Evolutionary conservation across 2,888 invertebrate genomes (phyloP).

Genomic region (Steinernema scapterisci): DNA sequence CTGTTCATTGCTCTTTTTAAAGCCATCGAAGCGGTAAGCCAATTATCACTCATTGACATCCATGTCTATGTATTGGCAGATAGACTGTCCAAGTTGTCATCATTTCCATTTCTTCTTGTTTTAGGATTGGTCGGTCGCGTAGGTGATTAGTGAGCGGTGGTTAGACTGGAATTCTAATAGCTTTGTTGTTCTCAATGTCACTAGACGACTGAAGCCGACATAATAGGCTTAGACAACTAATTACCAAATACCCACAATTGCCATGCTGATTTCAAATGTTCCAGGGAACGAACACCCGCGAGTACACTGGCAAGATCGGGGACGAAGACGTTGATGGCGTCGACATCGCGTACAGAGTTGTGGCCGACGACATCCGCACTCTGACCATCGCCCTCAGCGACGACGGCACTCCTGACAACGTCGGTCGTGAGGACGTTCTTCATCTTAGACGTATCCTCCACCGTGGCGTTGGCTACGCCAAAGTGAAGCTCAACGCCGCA

Average conservation of each 20-base stretch:
- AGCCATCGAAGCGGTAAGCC: slow-evolving; percentile 79
- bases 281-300: slow-evolving; percentile 77
- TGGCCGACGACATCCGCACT: slow-evolving; percentile 97
- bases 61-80: too few species aligned
- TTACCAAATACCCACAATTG: neutral
- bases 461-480: slow-evolving; percentile 91
- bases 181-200: too few species aligned
- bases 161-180: too few species aligned
- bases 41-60: neutral
- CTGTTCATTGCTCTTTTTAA: slow-evolving; percentile 90
- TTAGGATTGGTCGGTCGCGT: too few species aligned
- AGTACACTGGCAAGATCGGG: slow-evolving; percentile 84
- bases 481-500: slow-evolving; percentile 92
- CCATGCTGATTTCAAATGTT: slow-evolving; percentile 33
- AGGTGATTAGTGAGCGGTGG: too few species aligned
- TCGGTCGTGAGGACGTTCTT: slow-evolving; percentile 95
- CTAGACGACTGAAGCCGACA: too few species aligned
- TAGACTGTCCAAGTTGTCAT: too few species aligned
- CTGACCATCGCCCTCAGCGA: slow-evolving; percentile 94
- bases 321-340: slow-evolving; percentile 86
- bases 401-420: slow-evolving; percentile 94
- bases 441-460: slow-evolving; percentile 91
- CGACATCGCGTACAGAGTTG: slow-evolving; percentile 98
- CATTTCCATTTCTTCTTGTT: too few species aligned
- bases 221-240: too few species aligned